These are phyloP conservation scores for Takifugu bimaculatus DNA, from an alignment of 2,113 vertebrate genomes.

Conservation along the genomic window DNA sequence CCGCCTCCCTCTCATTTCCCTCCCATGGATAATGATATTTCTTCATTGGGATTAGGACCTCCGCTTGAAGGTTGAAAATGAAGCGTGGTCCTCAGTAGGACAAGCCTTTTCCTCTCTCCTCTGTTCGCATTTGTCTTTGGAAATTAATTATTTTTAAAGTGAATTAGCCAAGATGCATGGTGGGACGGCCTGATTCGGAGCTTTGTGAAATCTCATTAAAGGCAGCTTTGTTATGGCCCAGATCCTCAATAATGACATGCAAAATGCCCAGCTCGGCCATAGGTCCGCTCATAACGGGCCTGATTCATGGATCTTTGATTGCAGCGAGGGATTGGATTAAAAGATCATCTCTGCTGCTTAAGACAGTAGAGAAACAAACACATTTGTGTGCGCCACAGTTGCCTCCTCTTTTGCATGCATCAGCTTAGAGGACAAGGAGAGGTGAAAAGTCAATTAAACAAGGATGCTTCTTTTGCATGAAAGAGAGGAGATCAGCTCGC, in stretches of 20 bases:
- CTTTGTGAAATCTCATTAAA: conserved; percentile 74
- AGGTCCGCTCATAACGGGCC: conserved; percentile 62
- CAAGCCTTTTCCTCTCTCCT: conserved; percentile 39
- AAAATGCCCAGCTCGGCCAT: conserved; percentile 33
- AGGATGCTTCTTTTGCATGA: conserved; percentile 17
- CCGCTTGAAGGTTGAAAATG: conserved; percentile 65
- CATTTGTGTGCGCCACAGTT: conserved; percentile 17
- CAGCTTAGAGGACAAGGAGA: conserved; percentile 55
- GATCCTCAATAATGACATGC: conserved; percentile 64
- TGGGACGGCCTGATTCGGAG: conserved; percentile 50
- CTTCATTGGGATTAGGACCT: conserved; percentile 32
- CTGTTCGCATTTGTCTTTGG: conserved; percentile 55
- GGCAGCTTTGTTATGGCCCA: conserved; percentile 62
- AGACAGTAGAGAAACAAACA: conserved; percentile 55
- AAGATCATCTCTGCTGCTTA: conserved; percentile 62
- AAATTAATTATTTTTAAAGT: conserved; percentile 68
- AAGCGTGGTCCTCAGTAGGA: conserved; percentile 50
- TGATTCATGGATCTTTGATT: conserved; percentile 73
- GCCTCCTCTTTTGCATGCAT: conserved; percentile 51
- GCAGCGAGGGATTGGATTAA: conserved; percentile 72
- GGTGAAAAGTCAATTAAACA: conserved; percentile 67
- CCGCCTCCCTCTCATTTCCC: conserved; percentile 35
- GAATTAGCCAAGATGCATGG: conserved; percentile 61
- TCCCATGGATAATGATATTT: conserved; percentile 62
- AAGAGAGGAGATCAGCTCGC: background rate